Conservation (phyloP, 1,140 invertebrate genomes). For the Leptopilina clavipes region DNA sequence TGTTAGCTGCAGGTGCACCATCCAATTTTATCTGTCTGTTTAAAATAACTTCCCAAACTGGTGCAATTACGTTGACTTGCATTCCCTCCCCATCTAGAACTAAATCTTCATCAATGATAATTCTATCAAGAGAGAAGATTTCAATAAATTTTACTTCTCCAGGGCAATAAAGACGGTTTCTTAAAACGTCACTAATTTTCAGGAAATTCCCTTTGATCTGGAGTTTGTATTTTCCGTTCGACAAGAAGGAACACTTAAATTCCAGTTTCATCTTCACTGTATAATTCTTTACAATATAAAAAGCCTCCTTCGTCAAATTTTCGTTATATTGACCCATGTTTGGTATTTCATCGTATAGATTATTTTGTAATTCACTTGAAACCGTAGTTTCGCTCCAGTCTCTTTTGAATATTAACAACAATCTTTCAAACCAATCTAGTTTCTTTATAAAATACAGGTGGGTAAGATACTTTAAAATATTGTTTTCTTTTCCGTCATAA, state of each 20-base stretch:
- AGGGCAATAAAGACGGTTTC: neutral
- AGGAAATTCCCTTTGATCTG: neutral
- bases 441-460: too few species aligned
- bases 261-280: neutral
- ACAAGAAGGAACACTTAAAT: neutral
- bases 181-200: neutral
- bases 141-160: neutral
- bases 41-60: neutral
- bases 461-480: too few species aligned
- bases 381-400: too few species aligned
- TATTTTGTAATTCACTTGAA: too few species aligned
- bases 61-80: neutral
- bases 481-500: too few species aligned
- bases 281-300: neutral
- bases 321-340: too few species aligned
- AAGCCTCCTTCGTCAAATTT: too few species aligned
- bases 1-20: neutral
- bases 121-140: neutral
- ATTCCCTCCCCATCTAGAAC: neutral
- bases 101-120: neutral
- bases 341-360: too few species aligned
- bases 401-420: too few species aligned
- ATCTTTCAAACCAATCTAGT: too few species aligned
- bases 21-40: neutral
- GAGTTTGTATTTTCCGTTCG: neutral